Percentiles rank a stretch among this genome's conserved stretches.
Conservation (phyloP, 2,113 vertebrate species). For the Engystomops pustulosus region DNA sequence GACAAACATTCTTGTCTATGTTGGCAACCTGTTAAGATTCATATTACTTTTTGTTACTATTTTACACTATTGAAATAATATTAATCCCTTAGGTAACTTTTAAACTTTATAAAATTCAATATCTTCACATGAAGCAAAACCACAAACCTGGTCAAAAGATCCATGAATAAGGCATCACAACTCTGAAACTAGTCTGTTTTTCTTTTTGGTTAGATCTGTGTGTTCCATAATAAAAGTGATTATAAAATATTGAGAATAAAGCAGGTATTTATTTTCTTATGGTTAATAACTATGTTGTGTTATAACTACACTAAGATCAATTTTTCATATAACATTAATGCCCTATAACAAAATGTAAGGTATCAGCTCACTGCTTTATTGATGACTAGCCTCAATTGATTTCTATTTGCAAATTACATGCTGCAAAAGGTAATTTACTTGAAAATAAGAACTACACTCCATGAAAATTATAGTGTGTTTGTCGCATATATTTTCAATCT, state of each 20-base stretch:
- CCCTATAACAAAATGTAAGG: slow-evolving; percentile 51
- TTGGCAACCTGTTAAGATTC: no score
- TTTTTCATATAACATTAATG: slow-evolving; percentile 53
- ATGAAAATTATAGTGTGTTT: slow-evolving; percentile 58
- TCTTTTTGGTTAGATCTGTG: background rate
- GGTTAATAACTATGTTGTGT: slow-evolving; percentile 36
- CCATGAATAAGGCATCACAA: background rate
- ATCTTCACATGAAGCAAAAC: no score
- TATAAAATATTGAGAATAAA: slow-evolving; percentile 28
- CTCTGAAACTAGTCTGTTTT: background rate
- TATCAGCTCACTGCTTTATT: slow-evolving; percentile 39
- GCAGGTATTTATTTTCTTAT: slow-evolving; percentile 25
- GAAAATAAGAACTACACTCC: slow-evolving; percentile 57
- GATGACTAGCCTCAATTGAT: slow-evolving; percentile 50
- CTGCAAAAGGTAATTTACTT: slow-evolving; percentile 59
- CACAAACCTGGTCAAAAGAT: background rate
- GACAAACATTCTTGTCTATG: no score
- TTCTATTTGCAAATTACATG: slow-evolving; percentile 55
- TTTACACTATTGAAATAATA: no score
- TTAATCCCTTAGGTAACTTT: no score
- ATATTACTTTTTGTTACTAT: no score
- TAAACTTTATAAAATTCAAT: no score
- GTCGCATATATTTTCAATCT: slow-evolving; percentile 58
- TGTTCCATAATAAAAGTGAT: background rate
- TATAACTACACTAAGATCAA: slow-evolving; percentile 50